Base-by-base conservation (phyloP, 2,888 invertebrate species). In the Sipunculus nudus region DNA sequence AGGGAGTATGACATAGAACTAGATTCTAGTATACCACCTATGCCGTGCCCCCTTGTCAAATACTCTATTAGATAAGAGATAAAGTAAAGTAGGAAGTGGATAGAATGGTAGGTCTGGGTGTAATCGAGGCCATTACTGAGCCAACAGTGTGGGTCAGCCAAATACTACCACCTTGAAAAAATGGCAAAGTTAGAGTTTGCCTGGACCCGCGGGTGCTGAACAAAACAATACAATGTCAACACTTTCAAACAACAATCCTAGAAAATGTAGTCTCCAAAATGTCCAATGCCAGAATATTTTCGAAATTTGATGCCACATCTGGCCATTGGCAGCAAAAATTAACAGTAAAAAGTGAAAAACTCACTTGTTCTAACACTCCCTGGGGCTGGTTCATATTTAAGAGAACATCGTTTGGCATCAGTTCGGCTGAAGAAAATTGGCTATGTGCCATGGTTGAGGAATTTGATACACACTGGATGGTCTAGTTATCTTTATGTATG, bases 361-460 rank as follows among this genome's bases (percentile, higher is more conserved):
- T 13, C 46, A 19, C 43, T 16, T 26, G 26, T 47, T 21, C 16
- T 32, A 45, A 46, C n/a, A 38, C 21, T 21, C 25, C 32, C 6
- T 53, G 25, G 16, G 53, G 53, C 10, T 25, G 45, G 13, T 53
- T 31, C 31, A n/a, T 31, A 4, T 53, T 28, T 31, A 8, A 28
- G 19, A n/a, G 54, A 16, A 53, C 45, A 45, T 45, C 54, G 13
- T 45, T 53, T 31, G 54, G 54, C 5, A 53, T 53, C n/a, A 31
- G 21, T 16, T 45, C 54, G 16, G 54, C 45, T 5, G 21, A 31
- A 6, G 43, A 53, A 32, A 21, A 45, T 5, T 53, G 54, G 43
- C 54, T 45, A 21, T 29, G 45, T 6, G 43, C 54, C 45, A 53
- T 53, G 54, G 43, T 32, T 3, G 45, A 43, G 16, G 43, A 45